Evolutionary conservation across 2,888 invertebrate genomes (phyloP).

Genomic region (Palloptera scutellata): DNA sequence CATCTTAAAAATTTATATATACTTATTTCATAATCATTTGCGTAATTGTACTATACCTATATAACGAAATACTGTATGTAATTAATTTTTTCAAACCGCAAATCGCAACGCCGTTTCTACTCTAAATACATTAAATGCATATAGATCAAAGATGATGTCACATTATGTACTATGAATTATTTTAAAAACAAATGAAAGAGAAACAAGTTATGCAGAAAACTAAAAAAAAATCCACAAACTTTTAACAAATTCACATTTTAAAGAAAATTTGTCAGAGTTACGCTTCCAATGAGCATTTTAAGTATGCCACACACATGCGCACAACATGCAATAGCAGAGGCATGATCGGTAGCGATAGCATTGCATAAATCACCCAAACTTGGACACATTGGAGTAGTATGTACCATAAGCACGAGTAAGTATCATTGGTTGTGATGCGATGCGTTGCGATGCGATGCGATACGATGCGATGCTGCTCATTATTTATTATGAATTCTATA

Average conservation of each 20-base stretch:
- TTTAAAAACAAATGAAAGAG: slow-evolving; percentile 14
- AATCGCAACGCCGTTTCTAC: no score
- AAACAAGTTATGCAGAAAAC: slow-evolving; percentile 30
- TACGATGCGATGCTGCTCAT: slow-evolving; percentile 45
- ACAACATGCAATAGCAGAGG: slow-evolving; percentile 4
- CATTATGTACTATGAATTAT: not conserved
- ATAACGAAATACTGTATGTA: no score
- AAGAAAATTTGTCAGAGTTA: slow-evolving; percentile 56
- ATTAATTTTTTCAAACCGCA: no score
- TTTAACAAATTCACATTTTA: slow-evolving; percentile 47
- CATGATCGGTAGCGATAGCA: slow-evolving; percentile 38
- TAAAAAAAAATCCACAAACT: slow-evolving; percentile 31
- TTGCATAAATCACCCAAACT: slow-evolving; percentile 52
- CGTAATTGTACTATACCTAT: no score
- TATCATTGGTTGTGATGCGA: no score
- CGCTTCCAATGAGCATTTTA: slow-evolving; percentile 45
- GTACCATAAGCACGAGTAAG: no score
- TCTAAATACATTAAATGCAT: not conserved
- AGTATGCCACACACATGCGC: slow-evolving; percentile 57
- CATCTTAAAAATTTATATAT: no score
- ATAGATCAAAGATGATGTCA: not conserved
- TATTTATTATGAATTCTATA: slow-evolving; percentile 63
- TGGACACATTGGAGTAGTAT: slow-evolving; percentile 33
- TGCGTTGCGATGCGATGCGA: no score
- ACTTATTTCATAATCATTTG: no score